A percentile compares a stretch with the other conserved stretches of the same genome.
phyloP scores from a whole-genome alignment of 92 coral and sea anemone genomes.

The Blastomussa wellsi region DNA sequence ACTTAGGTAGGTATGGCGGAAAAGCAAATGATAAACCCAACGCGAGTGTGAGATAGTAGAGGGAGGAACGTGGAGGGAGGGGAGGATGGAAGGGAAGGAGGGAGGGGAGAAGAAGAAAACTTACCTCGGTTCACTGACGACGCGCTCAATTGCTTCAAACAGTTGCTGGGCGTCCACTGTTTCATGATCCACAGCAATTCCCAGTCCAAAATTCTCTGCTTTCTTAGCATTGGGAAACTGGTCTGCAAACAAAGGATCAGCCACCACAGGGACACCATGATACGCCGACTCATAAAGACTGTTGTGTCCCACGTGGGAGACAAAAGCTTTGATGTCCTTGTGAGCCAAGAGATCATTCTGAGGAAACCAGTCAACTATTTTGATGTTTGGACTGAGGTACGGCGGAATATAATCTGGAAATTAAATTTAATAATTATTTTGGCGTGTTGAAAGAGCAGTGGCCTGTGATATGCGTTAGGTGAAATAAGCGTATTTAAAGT shows the following conservation, averaged over 20 bases:
- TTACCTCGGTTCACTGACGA: slow-evolving; percentile 54
- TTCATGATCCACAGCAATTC: slow-evolving; percentile 23
- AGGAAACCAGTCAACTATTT: slow-evolving; percentile 39
- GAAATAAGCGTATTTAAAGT: background rate
- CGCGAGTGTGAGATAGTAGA: too few species aligned
- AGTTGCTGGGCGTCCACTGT: slow-evolving; percentile 11
- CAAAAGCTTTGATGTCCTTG: slow-evolving; percentile 44
- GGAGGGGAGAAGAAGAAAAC: too few species aligned
- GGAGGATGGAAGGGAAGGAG: too few species aligned
- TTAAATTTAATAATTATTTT: too few species aligned
- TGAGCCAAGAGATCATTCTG: slow-evolving; percentile 53
- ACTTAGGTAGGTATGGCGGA: too few species aligned
- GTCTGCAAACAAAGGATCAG: slow-evolving; percentile 19
- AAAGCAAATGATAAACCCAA: too few species aligned
- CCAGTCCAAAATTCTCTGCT: slow-evolving; percentile 44
- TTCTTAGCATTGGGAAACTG: slow-evolving; percentile 10
- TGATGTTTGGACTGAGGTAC: slow-evolving; percentile 18
- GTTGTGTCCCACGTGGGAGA: slow-evolving; percentile 49
- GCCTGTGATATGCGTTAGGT: background rate
- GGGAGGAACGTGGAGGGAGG: too few species aligned
- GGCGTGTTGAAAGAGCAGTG: background rate
- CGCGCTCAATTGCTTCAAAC: slow-evolving; percentile 23
- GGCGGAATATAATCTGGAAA: slow-evolving; percentile 3
- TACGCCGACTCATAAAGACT: slow-evolving; percentile 42
- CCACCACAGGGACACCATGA: slow-evolving; percentile 41